Evolutionary conservation across 2,888 invertebrate genomes (phyloP).

Genomic region (Yponomeuta plumbellus): DNA sequence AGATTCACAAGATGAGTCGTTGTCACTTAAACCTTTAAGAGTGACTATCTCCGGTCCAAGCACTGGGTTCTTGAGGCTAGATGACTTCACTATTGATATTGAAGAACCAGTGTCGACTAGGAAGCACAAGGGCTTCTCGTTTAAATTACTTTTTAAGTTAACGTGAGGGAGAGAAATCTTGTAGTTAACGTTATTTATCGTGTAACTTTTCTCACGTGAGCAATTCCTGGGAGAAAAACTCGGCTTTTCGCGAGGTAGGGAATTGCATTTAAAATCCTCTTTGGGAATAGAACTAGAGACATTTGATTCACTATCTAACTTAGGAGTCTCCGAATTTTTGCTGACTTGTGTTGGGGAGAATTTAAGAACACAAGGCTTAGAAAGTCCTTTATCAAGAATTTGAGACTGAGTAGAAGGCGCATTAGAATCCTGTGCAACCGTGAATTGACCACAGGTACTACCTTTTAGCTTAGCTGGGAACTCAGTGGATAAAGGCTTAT

Average conservation of each 20-base stretch:
- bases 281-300: neutral
- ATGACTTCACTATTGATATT: no score
- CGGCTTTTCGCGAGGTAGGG: neutral
- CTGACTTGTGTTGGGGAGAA: no score
- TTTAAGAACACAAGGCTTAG: no score
- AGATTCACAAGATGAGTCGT: no score
- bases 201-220: neutral
- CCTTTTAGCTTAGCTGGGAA: neutral
- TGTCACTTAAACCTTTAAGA: no score
- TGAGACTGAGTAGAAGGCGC: no score
- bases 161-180: neutral
- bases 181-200: neutral
- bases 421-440: neutral
- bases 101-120: no score
- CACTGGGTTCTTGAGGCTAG: no score
- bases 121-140: neutral
- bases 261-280: neutral
- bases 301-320: no score
- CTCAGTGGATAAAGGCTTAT: neutral
- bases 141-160: conserved; percentile 5
- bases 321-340: neutral
- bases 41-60: no score
- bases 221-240: neutral
- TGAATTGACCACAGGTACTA: neutral
- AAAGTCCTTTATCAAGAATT: no score